Conservation (phyloP, 2,888 invertebrate genomes). For the Pogonocherus hispidulus region DNA sequence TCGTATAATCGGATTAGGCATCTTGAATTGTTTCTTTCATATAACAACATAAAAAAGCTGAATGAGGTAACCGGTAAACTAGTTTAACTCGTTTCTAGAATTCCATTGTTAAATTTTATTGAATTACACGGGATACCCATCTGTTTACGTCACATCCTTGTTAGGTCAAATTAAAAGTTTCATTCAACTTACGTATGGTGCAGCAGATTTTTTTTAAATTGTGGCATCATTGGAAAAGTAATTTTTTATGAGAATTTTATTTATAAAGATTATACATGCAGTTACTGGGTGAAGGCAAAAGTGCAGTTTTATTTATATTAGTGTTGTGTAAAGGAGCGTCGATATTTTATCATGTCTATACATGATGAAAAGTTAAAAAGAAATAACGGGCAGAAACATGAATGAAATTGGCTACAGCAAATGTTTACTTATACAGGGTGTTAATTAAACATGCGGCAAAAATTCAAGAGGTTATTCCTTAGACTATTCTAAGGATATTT, state of each 20-base stretch:
- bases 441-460: too few relatives aligned
- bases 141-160: slow-evolving; percentile 20
- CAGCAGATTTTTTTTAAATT: slow-evolving; percentile 6
- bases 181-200: background rate
- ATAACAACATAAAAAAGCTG: slow-evolving; percentile 13
- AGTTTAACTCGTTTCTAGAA: slow-evolving; percentile 33
- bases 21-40: slow-evolving; percentile 2
- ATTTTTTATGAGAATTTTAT: background rate
- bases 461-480: too few relatives aligned
- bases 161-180: slow-evolving; percentile 19
- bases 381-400: too few relatives aligned
- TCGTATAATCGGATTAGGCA: too few relatives aligned
- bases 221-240: background rate
- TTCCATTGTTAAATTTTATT: slow-evolving; percentile 31
- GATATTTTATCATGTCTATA: too few relatives aligned
- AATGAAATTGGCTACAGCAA: too few relatives aligned
- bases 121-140: slow-evolving; percentile 22
- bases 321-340: too few relatives aligned
- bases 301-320: background rate
- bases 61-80: slow-evolving; percentile 20
- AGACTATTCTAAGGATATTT: too few relatives aligned
- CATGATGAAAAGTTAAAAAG: too few relatives aligned
- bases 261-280: background rate
- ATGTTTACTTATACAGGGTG: too few relatives aligned
- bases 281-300: background rate